A percentile compares a stretch with the other conserved stretches of the same genome.
phyloP scores from a whole-genome alignment of 23 tunicate genomes.

The Trididemnum clinides region DNA sequence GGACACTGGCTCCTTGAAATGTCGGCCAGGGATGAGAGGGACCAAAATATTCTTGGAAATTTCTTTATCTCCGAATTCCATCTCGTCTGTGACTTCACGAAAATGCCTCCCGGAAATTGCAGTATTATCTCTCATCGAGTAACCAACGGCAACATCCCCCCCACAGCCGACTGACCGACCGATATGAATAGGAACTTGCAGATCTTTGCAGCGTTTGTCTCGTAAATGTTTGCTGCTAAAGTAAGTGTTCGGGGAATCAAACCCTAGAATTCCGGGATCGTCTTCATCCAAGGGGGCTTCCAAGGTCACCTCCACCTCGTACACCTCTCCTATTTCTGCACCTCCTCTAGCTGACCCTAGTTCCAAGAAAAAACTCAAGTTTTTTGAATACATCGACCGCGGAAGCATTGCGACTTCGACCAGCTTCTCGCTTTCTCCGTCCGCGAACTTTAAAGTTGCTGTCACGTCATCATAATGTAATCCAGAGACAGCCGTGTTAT shows the following conservation, averaged over 20 bases:
- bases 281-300: conserved; percentile 54
- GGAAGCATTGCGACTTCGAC: conserved; percentile 57
- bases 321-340: conserved; percentile 66
- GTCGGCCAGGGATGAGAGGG: conserved; percentile 49
- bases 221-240: background rate
- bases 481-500: conserved; percentile 93
- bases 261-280: conserved; percentile 88
- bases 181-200: conserved; percentile 65
- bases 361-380: conserved; percentile 62
- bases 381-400: conserved; percentile 4
- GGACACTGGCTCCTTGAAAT: conserved; percentile 43
- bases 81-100: conserved; percentile 63
- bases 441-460: conserved; percentile 59
- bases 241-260: conserved; percentile 30
- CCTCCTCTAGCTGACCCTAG: conserved; percentile 74
- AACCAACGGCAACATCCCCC: conserved; percentile 85
- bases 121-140: conserved; percentile 88
- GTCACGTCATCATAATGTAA: conserved; percentile 65
- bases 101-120: conserved; percentile 92
- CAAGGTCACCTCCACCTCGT: conserved; percentile 77
- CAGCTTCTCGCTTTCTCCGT: conserved; percentile 60
- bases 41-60: conserved; percentile 49
- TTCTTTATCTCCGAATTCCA: conserved; percentile 64
- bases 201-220: background rate
- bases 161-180: conserved; percentile 77